A percentile compares a stretch with the other conserved stretches of the same genome.
These are phyloP conservation scores for Lepidothrix coronata DNA, from an alignment of 2,113 vertebrate species.

Conservation along the genomic window DNA sequence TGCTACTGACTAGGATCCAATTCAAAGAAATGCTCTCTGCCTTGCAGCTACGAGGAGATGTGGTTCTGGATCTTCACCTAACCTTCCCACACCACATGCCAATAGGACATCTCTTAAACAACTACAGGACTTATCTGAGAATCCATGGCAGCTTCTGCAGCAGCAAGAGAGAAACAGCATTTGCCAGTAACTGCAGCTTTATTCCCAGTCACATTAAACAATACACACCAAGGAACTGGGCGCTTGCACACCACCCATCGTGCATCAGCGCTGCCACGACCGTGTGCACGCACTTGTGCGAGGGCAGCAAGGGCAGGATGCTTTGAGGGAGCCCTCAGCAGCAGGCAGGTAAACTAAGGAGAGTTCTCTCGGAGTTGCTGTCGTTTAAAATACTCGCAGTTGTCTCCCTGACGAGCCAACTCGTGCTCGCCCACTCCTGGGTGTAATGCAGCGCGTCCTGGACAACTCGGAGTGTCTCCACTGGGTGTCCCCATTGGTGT, in stretches of 20 bases:
- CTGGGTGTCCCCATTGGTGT: constrained; percentile 52
- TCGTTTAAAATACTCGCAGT: background rate
- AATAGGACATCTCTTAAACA: background rate
- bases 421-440: accelerated
- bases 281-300: accelerated
- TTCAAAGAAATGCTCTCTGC: background rate
- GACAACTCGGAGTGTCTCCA: background rate
- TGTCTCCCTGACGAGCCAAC: background rate
- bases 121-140: background rate
- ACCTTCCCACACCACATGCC: background rate
- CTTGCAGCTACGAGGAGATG: background rate
- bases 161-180: background rate
- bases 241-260: accelerated
- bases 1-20: background rate
- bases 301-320: background rate
- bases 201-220: background rate
- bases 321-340: background rate
- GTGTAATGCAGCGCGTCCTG: background rate
- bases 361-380: background rate
- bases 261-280: accelerated
- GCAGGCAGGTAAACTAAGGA: background rate
- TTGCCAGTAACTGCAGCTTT: background rate
- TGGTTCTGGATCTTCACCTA: background rate
- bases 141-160: background rate
- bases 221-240: accelerated